Evolutionary conservation across 2,797 vertebrate species (phyloP), one percentile per base, ranked within the genome.

Genomic region (Mus caroli): DNA sequence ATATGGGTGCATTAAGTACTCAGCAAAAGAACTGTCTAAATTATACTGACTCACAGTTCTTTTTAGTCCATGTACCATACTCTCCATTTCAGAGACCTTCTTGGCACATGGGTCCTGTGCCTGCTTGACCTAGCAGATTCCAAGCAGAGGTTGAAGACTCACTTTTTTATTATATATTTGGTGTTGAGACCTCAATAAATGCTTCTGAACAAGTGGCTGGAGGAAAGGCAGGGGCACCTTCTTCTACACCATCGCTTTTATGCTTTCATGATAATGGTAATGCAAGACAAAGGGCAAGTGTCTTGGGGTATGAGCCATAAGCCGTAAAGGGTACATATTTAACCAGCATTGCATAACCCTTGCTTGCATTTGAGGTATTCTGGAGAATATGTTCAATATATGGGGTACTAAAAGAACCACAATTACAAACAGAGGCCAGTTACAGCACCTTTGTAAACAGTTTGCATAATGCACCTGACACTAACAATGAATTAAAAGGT

Each of bases 401-500:
- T 2, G 3, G 6, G 17, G 19, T 11, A 7, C 13, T 54, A 54
- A 90, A 82, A 67, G 17, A 34, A 50, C 0, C 28, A 78, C 9
- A 28, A 28, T 58, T 31, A 37, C 28, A 90, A 28, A 58, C 0
- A 34, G 40, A 2, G 6, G 7, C 20, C 28, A n/a, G 22, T 0
- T 88, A 20, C 31, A 82, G 50, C 1, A 56, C 34, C 6, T 88
- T 83, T 93, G 8, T 6, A 15, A 75, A 73, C 3, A 28, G 75
- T 80, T 91, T 82, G 34, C 11, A 67, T 10, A 60, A 75, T 85
- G 12, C 24, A 43, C 9, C 52, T 14, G 58, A 40, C 0, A 50
- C 76, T n/a, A 87, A 43, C 90, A 62, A 24, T 7, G 7, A 73
- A 43, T 52, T 80, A 62, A 73, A 96, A 91, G 60, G 17, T 37